Percentiles rank a stretch among this genome's conserved stretches.
Evolutionary conservation across 2,113 vertebrate genomes (phyloP).

Genomic region (Acrocephalus arundinaceus): DNA sequence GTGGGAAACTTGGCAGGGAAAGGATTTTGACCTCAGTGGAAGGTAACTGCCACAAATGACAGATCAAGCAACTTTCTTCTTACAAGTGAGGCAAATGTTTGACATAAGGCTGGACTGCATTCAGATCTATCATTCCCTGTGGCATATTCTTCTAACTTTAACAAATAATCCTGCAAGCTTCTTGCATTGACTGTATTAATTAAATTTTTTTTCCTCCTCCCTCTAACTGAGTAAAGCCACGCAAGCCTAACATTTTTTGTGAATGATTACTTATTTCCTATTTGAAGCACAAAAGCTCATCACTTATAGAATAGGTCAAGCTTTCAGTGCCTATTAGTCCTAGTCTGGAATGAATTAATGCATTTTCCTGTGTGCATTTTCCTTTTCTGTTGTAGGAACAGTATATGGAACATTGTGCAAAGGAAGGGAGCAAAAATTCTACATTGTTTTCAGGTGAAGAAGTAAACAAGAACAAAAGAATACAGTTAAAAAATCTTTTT

Average conservation of each 20-base stretch:
- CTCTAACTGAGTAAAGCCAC: background rate
- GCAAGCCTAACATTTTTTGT: slow-evolving; percentile 27
- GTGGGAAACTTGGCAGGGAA: slow-evolving; percentile 75
- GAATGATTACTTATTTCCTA: slow-evolving; percentile 54
- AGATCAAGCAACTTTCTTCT: slow-evolving; percentile 69
- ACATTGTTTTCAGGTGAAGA: background rate
- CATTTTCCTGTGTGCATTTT: background rate
- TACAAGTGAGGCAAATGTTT: slow-evolving; percentile 69
- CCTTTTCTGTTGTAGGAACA: background rate
- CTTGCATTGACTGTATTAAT: background rate
- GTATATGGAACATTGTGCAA: background rate
- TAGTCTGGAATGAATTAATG: slow-evolving; percentile 37
- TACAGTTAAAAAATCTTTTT: background rate
- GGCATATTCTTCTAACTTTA: slow-evolving; percentile 45
- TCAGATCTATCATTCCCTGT: slow-evolving; percentile 58
- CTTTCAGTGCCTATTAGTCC: slow-evolving; percentile 41
- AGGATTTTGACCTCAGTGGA: slow-evolving; percentile 67
- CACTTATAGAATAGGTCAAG: slow-evolving; percentile 38
- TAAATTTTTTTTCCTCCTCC: background rate
- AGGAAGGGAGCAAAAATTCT: background rate
- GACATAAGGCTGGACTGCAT: slow-evolving; percentile 58
- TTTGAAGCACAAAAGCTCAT: slow-evolving; percentile 48
- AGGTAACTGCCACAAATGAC: slow-evolving; percentile 72
- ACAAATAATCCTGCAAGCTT: slow-evolving; percentile 47
- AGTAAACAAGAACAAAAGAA: background rate